Evolutionary conservation across 2,797 vertebrate species (phyloP), one percentile per base, ranked within the genome.

Genomic region (Urophycis tenuis): DNA sequence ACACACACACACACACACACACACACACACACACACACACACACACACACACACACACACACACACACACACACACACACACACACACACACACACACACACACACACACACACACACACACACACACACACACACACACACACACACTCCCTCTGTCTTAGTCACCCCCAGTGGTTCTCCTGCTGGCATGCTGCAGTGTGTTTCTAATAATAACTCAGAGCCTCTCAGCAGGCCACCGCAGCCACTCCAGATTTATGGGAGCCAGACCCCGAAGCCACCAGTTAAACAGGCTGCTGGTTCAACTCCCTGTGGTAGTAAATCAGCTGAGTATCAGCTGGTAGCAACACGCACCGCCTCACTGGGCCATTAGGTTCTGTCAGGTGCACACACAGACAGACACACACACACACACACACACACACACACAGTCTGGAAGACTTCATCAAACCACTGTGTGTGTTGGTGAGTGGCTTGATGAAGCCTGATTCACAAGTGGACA

Each of bases 361-460:
- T 12, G 67, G 22, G 53, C 53, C 53, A 14, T 32, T 70, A 70
- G 30, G 30, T 30, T 70, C 53, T 25, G 53, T 60, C 53, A 60
- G 53, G 53, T 60, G 19, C 53, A 25, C 53, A 25, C 53, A n/a
- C 7, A 3, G 7, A 60, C 49, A n/a, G 22, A 25, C 49, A 9
- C 22, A 7, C 49, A n/a, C 49, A n/a, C 49, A n/a, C 19, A 53
- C 41, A 45, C 41, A 17, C 41, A 30, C 30, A 71, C 69, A 32
- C 25, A 71, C 15, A 14, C 14, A 15, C 14, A 19, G 45, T n/a
- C 49, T 22, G 22, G 5, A 53, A 22, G 49, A n/a, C 49, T 22
- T 53, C n/a, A n/a, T 53, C 49, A 53, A n/a, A n/a, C 49, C 19
- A 80, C 88, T 29, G 53, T 70, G 73, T 77, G 2, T 75, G 80